A percentile compares a stretch with the other conserved stretches of the same genome.
Evolutionary conservation across 2,888 invertebrate genomes (phyloP).

Genomic region (Chrysolina oricalcia): DNA sequence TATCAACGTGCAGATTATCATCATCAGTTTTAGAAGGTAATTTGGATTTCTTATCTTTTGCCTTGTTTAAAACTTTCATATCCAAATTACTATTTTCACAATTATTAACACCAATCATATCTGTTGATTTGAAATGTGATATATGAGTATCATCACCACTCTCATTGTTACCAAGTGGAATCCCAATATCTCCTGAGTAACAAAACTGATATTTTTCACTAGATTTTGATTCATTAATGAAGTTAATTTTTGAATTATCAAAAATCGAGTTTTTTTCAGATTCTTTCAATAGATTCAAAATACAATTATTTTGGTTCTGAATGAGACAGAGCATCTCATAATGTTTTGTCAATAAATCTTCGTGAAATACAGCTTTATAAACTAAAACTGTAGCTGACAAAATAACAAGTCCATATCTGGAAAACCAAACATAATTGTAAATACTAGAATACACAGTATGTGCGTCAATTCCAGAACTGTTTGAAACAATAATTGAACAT

Average conservation of each 20-base stretch:
- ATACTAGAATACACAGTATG: slow-evolving; percentile 66
- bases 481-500: slow-evolving; percentile 54
- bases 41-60: not conserved
- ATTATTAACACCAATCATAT: not conserved
- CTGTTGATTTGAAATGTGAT: not conserved
- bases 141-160: not conserved
- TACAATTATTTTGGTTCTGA: slow-evolving; percentile 66
- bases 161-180: not conserved
- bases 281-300: slow-evolving; percentile 55
- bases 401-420: slow-evolving; percentile 69
- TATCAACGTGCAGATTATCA: slow-evolving; percentile 28
- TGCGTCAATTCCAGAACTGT: slow-evolving; percentile 55
- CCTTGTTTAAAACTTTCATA: not conserved
- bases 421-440: slow-evolving; percentile 71
- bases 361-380: slow-evolving; percentile 67
- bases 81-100: not conserved
- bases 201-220: not conserved
- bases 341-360: slow-evolving; percentile 71
- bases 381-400: slow-evolving; percentile 66
- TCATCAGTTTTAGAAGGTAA: slow-evolving; percentile 13
- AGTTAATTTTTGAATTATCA: slow-evolving; percentile 41
- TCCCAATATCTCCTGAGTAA: not conserved
- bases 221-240: slow-evolving; percentile 40
- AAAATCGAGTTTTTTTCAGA: slow-evolving; percentile 41
- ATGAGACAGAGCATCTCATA: slow-evolving; percentile 70